Evolutionary conservation across 64 coral and sea anemone species (phyloP), one percentile per base, ranked within the genome.

Genomic region (Porites australiensis): DNA sequence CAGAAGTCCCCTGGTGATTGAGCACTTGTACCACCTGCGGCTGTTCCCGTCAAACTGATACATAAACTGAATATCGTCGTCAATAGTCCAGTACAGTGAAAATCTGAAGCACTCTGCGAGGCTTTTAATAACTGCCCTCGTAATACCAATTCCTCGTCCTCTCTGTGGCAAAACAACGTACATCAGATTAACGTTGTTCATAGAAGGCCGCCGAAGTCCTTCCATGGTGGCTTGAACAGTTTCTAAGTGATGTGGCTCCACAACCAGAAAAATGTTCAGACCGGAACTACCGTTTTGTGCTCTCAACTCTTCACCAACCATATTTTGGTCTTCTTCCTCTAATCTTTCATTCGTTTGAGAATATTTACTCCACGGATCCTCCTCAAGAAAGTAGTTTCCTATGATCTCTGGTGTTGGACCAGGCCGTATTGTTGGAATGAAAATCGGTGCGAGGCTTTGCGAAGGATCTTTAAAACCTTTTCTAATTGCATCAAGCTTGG

Each of bases 91-190:
- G 50, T 90, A 90, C 9, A 79, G 74, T 14, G 27, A 18, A 20
- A 90, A 77, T 7, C 79, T 90, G 12, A 90, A 15, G 19, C 60
- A 51, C 20, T 90, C 88, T 13, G 88, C 75, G 2, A 90, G 23
- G 14, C 75, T n/a, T 55, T 90, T 90, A 44, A 90, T 69, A 63
- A 90, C 79, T 3, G 88, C 60, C 45, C 88, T 79, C 9, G 88
- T 44, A 6, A 90, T 59, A 50, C 88, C 88, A 77, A 90, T 90
- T 43, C 88, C 88, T 13, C 72, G 72, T 11, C 88, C 88, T 43
- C 81, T 80, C 37, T 80, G 75, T 8, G 88, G 88, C 59, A 90
- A 77, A 6, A 90, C 88, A 66, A 90, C n/a, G 50, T 90, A 80
- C 50, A 45, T 54, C 60, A 90, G 37, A 11, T 58, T 78, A 5